These are phyloP conservation scores for Gonatopus flavifemur DNA, from an alignment of 1,140 invertebrate species.

Conservation along the genomic window DNA sequence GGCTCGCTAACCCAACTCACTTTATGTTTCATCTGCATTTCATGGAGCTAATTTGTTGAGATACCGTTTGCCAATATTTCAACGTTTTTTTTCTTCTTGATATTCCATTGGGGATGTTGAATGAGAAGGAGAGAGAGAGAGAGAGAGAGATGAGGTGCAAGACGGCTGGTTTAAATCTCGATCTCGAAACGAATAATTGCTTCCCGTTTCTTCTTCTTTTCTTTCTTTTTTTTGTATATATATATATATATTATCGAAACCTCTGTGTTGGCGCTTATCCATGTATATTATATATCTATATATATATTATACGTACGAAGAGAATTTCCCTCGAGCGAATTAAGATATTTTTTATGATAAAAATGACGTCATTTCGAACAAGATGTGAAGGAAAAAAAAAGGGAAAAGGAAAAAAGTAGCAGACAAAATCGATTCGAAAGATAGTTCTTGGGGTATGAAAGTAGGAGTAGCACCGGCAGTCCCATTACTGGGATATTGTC, in stretches of 20 bases:
- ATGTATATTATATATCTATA: background rate
- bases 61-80: constrained; percentile 60
- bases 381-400: no score
- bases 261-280: background rate
- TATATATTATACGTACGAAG: no score
- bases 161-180: constrained; percentile 14
- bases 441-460: constrained; percentile 50
- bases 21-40: constrained; percentile 54
- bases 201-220: constrained; percentile 27
- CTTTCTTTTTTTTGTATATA: no score
- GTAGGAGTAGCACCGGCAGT: constrained; percentile 49
- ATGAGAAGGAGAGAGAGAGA: constrained; percentile 8
- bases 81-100: constrained; percentile 51
- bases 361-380: no score
- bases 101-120: constrained; percentile 41
- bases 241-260: background rate
- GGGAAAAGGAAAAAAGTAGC: no score
- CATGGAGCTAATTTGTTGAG: constrained; percentile 59
- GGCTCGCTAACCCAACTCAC: constrained; percentile 25
- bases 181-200: constrained; percentile 45
- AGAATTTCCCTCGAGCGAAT: no score
- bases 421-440: no score
- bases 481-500: constrained; percentile 56
- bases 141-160: background rate
- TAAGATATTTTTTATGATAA: no score